These are phyloP conservation scores for Pangasius djambal DNA, from an alignment of 2,797 vertebrate genomes.

Conservation along the genomic window DNA sequence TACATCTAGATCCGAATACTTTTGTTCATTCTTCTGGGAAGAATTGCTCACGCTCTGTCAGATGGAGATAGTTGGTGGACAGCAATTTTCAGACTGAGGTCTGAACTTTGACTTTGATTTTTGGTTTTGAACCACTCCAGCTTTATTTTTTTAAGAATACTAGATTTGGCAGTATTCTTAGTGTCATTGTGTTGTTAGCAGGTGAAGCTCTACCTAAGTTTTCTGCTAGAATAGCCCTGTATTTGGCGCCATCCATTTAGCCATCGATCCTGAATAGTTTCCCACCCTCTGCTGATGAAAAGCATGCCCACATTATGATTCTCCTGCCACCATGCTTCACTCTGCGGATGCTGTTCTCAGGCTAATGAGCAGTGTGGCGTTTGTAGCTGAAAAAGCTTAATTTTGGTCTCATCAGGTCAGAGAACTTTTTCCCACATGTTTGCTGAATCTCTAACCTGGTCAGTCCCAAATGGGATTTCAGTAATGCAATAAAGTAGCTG, in stretches of 20 bases:
- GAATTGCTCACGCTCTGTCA: neutral
- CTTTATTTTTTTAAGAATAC: too few species aligned
- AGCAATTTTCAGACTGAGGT: neutral
- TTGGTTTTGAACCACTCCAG: neutral
- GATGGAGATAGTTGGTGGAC: neutral
- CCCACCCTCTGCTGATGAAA: neutral
- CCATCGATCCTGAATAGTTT: neutral
- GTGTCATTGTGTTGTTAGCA: neutral
- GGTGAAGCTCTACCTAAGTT: neutral
- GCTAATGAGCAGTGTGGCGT: neutral
- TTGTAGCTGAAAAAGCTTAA: neutral
- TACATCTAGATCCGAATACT: neutral
- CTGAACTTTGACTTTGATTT: neutral
- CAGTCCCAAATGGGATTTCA: neutral
- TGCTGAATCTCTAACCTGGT: neutral
- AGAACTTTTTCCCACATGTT: neutral
- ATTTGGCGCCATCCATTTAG: neutral
- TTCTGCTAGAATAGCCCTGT: constrained; percentile 3
- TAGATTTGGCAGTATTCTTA: neutral
- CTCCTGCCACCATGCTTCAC: neutral
- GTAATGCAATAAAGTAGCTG: neutral
- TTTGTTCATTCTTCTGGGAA: neutral
- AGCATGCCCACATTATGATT: neutral
- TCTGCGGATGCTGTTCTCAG: neutral
- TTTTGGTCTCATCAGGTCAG: neutral